Evolutionary conservation across 1,140 invertebrate genomes (phyloP).

Genomic region (Drosophila micromelanica): DNA sequence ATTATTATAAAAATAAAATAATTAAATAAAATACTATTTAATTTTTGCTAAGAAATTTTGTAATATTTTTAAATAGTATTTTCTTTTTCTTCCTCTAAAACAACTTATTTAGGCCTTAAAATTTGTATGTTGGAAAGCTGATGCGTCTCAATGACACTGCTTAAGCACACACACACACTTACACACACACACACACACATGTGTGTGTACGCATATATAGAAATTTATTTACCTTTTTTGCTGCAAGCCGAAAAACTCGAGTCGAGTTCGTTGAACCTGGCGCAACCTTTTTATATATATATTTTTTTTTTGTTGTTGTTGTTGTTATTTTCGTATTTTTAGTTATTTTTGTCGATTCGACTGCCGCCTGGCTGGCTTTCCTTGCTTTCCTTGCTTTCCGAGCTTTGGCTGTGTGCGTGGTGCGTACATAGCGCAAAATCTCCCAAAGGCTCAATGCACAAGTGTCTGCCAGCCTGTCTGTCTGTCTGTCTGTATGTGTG

Average conservation of each 20-base stretch:
- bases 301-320: slow-evolving; percentile 14
- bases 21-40: too few relatives aligned
- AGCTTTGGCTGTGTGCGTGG: slow-evolving; percentile 32
- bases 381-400: background rate
- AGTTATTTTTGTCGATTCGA: slow-evolving; percentile 47
- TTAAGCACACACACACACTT: background rate
- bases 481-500: background rate
- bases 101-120: background rate
- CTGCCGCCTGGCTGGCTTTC: slow-evolving; percentile 28
- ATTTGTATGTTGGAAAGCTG: slow-evolving; percentile 1
- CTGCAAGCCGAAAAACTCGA: slow-evolving; percentile 30
- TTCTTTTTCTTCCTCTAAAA: background rate
- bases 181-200: slow-evolving; percentile 9
- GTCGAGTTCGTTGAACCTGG: slow-evolving; percentile 48
- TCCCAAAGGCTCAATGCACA: slow-evolving; percentile 47
- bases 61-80: background rate
- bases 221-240: slow-evolving; percentile 52
- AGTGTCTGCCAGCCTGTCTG: slow-evolving; percentile 34
- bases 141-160: slow-evolving; percentile 34
- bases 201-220: slow-evolving; percentile 1
- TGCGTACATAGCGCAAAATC: slow-evolving; percentile 45
- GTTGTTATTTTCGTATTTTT: slow-evolving; percentile 23
- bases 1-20: too few relatives aligned
- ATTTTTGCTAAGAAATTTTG: too few relatives aligned
- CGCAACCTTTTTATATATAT: slow-evolving; percentile 12